A percentile compares a stretch with the other conserved stretches of the same genome.
phyloP scores from a whole-genome alignment of 2,113 vertebrate genomes.

The Brachypodius melanocephalos region DNA sequence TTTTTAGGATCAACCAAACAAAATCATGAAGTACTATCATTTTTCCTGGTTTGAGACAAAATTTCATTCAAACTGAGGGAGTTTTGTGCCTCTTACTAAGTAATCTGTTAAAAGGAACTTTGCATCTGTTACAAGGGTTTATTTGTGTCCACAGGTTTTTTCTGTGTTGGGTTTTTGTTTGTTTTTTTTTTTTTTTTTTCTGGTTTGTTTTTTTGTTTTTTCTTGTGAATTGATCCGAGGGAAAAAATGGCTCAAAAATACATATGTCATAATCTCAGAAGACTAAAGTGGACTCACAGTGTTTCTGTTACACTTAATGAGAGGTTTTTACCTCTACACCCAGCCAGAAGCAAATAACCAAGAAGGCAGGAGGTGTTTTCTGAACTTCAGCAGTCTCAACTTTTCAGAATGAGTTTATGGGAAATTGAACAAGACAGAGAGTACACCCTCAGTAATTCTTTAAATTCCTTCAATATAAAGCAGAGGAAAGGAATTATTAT shows the following conservation, averaged over 20 bases:
- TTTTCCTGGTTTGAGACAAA: not conserved
- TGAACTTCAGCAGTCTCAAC: not conserved
- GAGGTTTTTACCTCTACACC: not conserved
- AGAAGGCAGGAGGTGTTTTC: not conserved
- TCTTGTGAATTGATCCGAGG: not conserved
- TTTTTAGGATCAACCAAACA: not conserved
- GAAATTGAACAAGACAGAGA: not conserved
- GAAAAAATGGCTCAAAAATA: not conserved
- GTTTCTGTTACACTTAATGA: not conserved
- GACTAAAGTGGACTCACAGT: not conserved
- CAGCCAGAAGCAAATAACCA: not conserved
- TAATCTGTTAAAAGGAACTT: not conserved
- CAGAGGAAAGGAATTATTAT: not conserved
- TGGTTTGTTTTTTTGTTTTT: not conserved
- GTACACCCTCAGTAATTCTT: not conserved
- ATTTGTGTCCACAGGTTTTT: not conserved
- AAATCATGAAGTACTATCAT: not conserved
- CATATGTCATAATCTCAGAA: not conserved
- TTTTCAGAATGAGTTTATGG: not conserved
- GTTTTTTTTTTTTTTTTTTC: accelerated
- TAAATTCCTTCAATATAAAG: not conserved
- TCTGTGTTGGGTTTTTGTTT: too few relatives aligned
- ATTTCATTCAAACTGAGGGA: not conserved
- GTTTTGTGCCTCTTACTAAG: not conserved
- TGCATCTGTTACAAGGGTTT: not conserved